Evolutionary conservation across 2,888 invertebrate species (phyloP).

Genomic region (Mythimna pallens): DNA sequence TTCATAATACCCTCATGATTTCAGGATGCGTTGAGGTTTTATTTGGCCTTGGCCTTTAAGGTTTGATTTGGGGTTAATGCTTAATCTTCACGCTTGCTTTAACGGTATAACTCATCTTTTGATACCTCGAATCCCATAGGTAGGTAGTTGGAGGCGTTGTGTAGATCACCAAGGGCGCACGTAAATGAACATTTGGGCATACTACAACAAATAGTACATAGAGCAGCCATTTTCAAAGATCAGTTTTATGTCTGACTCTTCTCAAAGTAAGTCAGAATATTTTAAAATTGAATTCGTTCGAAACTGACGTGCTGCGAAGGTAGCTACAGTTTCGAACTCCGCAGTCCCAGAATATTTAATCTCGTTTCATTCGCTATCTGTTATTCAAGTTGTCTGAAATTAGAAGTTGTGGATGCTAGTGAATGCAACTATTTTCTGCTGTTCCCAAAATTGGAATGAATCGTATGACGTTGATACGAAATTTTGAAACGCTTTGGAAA

Average conservation of each 20-base stretch:
- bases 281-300: neutral
- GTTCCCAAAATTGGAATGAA: constrained; percentile 2
- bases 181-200: neutral
- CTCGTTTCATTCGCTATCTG: constrained; percentile 3
- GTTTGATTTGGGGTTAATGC: constrained; percentile 16
- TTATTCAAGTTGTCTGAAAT: constrained; percentile 21
- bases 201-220: neutral
- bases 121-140: neutral
- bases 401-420: constrained; percentile 10
- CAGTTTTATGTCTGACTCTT: neutral
- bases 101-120: neutral
- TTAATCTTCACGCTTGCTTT: constrained; percentile 17
- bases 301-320: neutral
- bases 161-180: neutral
- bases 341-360: constrained; percentile 39
- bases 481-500: neutral
- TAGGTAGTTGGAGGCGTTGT: neutral
- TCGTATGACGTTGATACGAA: constrained; percentile 10
- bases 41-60: constrained; percentile 10
- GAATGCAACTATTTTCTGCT: constrained; percentile 27
- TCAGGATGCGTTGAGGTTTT: constrained; percentile 25
- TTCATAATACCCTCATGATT: constrained; percentile 42
- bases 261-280: neutral
- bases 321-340: neutral
- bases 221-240: neutral